Conservation (phyloP, 2,888 invertebrate genomes). For the Troilus luridus region DNA sequence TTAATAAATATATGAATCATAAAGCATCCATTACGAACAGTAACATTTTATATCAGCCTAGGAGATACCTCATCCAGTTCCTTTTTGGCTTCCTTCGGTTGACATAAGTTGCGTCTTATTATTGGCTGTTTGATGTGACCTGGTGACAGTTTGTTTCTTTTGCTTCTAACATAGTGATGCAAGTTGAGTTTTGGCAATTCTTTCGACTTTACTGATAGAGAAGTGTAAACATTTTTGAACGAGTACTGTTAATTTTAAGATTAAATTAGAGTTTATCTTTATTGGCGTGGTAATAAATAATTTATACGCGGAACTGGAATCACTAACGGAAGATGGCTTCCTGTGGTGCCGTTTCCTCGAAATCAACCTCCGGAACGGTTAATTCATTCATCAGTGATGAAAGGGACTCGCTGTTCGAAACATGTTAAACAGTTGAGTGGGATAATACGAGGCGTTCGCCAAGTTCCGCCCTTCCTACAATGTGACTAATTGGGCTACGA, state of each 20-base stretch:
- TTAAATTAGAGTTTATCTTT: neutral
- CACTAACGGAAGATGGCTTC: conserved; percentile 34
- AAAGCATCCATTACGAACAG: no score
- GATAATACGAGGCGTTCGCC: neutral
- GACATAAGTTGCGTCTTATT: no score
- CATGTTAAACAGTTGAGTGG: conserved; percentile 9
- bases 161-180: no score
- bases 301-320: neutral
- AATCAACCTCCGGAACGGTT: conserved; percentile 4
- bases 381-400: conserved; percentile 36
- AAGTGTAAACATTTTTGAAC: neutral
- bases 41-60: no score
- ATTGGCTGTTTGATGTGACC: no score
- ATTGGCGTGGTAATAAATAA: neutral
- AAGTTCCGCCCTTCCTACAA: neutral
- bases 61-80: no score
- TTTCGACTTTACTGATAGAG: no score
- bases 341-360: conserved; percentile 31
- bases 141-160: neutral
- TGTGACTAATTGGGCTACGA: neutral
- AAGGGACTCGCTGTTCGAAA: conserved; percentile 1
- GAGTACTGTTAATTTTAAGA: neutral
- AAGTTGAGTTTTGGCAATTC: neutral
- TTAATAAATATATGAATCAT: no score
- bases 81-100: no score